These are phyloP conservation scores for Larimichthys polyactis DNA, from an alignment of 2,113 vertebrate genomes.

Conservation along the genomic window DNA sequence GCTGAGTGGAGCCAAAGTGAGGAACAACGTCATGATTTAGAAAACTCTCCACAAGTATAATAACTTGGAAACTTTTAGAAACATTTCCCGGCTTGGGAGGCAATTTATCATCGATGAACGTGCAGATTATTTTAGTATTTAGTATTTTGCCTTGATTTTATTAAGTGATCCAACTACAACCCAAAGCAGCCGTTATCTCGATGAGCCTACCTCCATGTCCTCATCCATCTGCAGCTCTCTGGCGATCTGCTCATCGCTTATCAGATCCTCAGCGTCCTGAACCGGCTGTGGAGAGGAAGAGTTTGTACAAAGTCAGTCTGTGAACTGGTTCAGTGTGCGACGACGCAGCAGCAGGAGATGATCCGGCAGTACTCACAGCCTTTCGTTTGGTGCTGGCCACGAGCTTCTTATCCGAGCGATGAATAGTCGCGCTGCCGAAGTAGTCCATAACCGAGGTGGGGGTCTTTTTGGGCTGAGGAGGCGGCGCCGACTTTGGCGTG, in stretches of 20 bases:
- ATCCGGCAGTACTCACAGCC: slow-evolving; percentile 85
- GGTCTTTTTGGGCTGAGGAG: slow-evolving; percentile 85
- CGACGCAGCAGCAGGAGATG: background rate
- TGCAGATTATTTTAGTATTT: too few species aligned
- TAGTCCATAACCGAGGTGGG: slow-evolving; percentile 90
- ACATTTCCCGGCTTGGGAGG: background rate
- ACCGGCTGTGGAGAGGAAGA: slow-evolving; percentile 78
- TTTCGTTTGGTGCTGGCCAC: slow-evolving; percentile 92
- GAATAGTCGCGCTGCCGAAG: slow-evolving; percentile 88
- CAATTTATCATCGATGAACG: too few species aligned
- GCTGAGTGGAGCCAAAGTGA: slow-evolving; percentile 71
- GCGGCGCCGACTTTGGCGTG: slow-evolving; percentile 78
- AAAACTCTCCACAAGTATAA: background rate
- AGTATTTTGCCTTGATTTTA: too few species aligned
- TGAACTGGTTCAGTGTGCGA: too few species aligned
- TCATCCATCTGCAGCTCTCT: slow-evolving; percentile 92
- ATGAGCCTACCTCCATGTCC: slow-evolving; percentile 87
- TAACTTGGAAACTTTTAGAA: background rate
- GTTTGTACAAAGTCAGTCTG: slow-evolving; percentile 6
- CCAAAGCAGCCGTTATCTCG: too few species aligned
- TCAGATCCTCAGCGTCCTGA: slow-evolving; percentile 80
- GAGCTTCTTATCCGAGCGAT: slow-evolving; percentile 93
- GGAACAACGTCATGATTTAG: background rate
- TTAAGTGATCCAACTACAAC: too few species aligned
- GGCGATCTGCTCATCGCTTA: slow-evolving; percentile 91